These are phyloP conservation scores for Cranoglanis bouderius DNA, from an alignment of 2,113 vertebrate species.

Conservation along the genomic window DNA sequence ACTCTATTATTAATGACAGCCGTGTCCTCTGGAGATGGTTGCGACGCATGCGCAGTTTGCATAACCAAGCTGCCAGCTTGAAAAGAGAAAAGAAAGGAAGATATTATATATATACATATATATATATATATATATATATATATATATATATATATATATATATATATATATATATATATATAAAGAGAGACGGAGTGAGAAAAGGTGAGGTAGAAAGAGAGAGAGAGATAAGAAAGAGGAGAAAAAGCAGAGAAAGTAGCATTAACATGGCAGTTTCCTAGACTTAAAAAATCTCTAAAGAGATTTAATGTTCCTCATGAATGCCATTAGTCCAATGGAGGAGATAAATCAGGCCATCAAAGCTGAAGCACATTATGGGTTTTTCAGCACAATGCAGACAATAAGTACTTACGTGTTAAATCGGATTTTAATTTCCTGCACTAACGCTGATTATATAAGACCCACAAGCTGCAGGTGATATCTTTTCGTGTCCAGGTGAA, in stretches of 20 bases:
- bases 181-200: neutral
- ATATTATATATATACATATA: neutral
- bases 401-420: neutral
- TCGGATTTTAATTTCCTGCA: neutral
- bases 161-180: neutral
- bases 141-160: too few species aligned
- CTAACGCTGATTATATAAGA: conserved; percentile 68
- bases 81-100: neutral
- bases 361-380: neutral
- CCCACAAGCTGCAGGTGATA: neutral
- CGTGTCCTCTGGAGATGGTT: too few species aligned
- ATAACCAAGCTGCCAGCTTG: neutral
- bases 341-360: neutral
- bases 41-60: neutral
- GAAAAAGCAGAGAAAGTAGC: neutral
- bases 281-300: neutral
- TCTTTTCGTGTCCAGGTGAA: neutral
- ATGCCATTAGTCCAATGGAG: too few species aligned
- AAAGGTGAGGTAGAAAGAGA: neutral
- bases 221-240: neutral
- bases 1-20: neutral
- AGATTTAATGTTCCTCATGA: too few species aligned
- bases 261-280: too few species aligned
- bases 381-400: neutral
- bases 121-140: neutral